Evolutionary conservation across 2,113 vertebrate species (phyloP).

Genomic region (Nettapus auritus): DNA sequence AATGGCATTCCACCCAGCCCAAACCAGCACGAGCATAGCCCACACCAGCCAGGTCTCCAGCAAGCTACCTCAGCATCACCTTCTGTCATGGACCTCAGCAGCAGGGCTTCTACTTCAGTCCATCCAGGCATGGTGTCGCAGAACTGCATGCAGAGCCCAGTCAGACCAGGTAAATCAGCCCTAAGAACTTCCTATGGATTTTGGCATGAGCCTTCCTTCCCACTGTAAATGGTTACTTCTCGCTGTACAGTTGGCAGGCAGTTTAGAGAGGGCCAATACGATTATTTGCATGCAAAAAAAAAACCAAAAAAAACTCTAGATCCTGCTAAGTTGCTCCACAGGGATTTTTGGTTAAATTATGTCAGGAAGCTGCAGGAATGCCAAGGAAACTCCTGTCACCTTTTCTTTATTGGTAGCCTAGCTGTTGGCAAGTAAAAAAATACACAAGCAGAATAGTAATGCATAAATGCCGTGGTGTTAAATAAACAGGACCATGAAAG

Average conservation of each 20-base stretch:
- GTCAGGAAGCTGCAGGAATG: not conserved
- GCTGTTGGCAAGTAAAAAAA: not conserved
- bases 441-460: not conserved
- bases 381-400: not conserved
- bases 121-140: slow-evolving; percentile 86
- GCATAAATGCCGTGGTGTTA: not conserved
- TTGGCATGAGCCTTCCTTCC: not conserved
- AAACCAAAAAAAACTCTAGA: not conserved
- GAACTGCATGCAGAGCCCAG: slow-evolving; percentile 88
- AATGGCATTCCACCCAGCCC: slow-evolving; percentile 96
- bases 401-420: not conserved
- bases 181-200: not conserved
- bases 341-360: not conserved
- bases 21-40: slow-evolving; percentile 83
- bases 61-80: slow-evolving; percentile 82
- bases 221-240: not conserved
- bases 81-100: slow-evolving; percentile 93
- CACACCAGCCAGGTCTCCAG: slow-evolving; percentile 80
- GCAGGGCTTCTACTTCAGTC: slow-evolving; percentile 85
- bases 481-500: not conserved
- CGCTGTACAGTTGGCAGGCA: not conserved
- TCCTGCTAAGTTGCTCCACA: not conserved
- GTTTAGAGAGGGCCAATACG: not conserved
- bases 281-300: not conserved
- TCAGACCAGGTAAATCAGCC: slow-evolving; percentile 85